Percentiles rank a stretch among this genome's conserved stretches.
These are phyloP conservation scores for Coenonympha glycerion DNA, from an alignment of 2,888 invertebrate species.

Conservation along the genomic window DNA sequence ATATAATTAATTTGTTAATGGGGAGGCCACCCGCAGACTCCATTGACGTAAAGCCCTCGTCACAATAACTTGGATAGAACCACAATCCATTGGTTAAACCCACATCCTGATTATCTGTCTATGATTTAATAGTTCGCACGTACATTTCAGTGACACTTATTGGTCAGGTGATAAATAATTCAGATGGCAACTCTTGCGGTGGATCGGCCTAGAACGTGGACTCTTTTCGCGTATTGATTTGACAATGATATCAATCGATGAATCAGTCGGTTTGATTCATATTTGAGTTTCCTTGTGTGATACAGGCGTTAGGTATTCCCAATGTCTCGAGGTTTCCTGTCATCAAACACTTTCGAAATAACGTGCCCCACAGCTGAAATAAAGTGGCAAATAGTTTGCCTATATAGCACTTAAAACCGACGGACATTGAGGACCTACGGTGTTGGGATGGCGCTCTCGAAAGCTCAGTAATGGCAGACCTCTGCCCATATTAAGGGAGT, in stretches of 20 bases:
- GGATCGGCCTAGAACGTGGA: constrained; percentile 5
- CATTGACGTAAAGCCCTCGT: constrained; percentile 4
- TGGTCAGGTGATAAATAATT: constrained; percentile 18
- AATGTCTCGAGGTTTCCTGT: not conserved
- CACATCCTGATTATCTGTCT: constrained; percentile 17
- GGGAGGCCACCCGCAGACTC: not conserved
- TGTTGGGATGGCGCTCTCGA: too few relatives aligned
- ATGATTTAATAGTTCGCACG: constrained; percentile 15
- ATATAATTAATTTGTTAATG: not conserved
- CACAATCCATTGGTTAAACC: constrained; percentile 10
- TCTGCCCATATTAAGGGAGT: too few relatives aligned
- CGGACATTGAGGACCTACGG: too few relatives aligned
- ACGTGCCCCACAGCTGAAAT: too few relatives aligned
- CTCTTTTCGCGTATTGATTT: not conserved
- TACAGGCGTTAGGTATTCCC: not conserved
- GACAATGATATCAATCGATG: constrained; percentile 10
- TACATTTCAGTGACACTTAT: constrained; percentile 1
- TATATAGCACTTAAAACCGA: too few relatives aligned
- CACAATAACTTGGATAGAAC: not conserved
- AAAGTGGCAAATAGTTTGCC: too few relatives aligned
- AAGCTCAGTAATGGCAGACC: too few relatives aligned
- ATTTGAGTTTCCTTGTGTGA: constrained; percentile 16
- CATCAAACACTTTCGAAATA: too few relatives aligned
- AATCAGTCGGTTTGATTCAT: constrained; percentile 7
- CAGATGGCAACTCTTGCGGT: constrained; percentile 12